phyloP scores from a whole-genome alignment of 2,113 vertebrate genomes.

The Sylvilagus bachmani region DNA sequence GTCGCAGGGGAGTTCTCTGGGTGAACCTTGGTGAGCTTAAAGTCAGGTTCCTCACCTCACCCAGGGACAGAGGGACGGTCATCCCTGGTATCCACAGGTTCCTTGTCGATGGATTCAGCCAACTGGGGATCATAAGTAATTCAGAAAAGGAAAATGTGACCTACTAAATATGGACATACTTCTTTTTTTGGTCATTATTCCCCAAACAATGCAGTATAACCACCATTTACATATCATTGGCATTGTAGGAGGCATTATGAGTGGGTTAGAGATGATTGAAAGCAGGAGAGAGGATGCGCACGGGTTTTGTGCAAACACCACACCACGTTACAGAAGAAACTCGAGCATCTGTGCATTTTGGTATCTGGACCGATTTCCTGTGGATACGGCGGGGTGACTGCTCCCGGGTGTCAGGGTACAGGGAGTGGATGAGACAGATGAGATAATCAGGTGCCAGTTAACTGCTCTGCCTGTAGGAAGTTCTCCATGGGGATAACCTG shows the following conservation, averaged over 20 bases:
- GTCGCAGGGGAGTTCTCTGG: accelerated
- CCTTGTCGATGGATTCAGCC: neutral
- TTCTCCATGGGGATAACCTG: neutral
- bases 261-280: neutral
- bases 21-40: neutral
- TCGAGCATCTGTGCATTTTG: neutral
- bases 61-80: neutral
- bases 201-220: neutral
- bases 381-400: neutral
- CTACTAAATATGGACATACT: neutral
- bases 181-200: neutral
- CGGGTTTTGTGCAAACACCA: no score
- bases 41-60: neutral
- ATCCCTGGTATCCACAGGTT: neutral
- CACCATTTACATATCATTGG: neutral
- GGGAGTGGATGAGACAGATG: neutral
- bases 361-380: neutral
- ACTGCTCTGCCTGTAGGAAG: neutral
- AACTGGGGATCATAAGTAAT: neutral
- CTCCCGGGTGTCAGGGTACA: neutral
- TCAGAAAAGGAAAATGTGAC: neutral
- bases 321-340: neutral
- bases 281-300: neutral
- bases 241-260: neutral
- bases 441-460: no score